Percentiles rank a stretch among this genome's conserved stretches.
phyloP scores from a whole-genome alignment of 37 sponge, comb jelly and placozoan species.

The Ephydatia muelleri region DNA sequence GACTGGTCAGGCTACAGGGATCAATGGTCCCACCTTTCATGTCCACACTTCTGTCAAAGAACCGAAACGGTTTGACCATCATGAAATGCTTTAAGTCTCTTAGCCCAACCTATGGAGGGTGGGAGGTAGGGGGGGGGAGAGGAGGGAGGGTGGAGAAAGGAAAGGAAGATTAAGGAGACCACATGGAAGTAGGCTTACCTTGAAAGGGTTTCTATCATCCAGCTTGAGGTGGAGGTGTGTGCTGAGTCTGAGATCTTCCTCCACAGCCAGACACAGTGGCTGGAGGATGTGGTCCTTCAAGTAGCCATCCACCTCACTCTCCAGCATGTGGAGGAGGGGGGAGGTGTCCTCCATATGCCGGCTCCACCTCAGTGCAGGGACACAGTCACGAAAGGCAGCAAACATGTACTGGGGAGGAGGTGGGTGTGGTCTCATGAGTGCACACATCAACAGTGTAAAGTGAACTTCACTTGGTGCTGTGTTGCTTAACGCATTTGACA shows the following conservation, averaged over 20 bases:
- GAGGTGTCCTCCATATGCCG: constrained; percentile 54
- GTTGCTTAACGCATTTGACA: too few species aligned
- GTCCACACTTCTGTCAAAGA: constrained; percentile 89
- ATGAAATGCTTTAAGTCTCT: constrained; percentile 82
- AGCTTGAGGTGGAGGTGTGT: constrained; percentile 88
- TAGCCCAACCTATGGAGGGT: constrained; percentile 51
- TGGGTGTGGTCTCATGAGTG: not conserved
- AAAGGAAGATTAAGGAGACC: not conserved
- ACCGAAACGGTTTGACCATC: constrained; percentile 81
- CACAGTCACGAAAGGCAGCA: constrained; percentile 90
- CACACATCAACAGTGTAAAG: too few species aligned
- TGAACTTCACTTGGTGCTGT: too few species aligned
- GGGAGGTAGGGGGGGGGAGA: not conserved
- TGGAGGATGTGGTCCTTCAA: constrained; percentile 59
- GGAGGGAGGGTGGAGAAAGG: not conserved
- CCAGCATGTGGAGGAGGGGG: constrained; percentile 57
- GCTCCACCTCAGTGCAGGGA: constrained; percentile 49
- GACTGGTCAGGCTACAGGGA: not conserved
- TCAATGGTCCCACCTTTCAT: constrained; percentile 60
- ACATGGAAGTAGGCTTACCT: constrained; percentile 44
- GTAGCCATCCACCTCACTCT: constrained; percentile 67
- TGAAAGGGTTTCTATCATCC: constrained; percentile 96
- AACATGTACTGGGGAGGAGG: constrained; percentile 87
- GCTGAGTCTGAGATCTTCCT: constrained; percentile 88
- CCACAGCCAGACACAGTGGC: constrained; percentile 78